These are phyloP conservation scores for Proisotoma minuta DNA, from an alignment of 2,888 invertebrate genomes.

Conservation along the genomic window DNA sequence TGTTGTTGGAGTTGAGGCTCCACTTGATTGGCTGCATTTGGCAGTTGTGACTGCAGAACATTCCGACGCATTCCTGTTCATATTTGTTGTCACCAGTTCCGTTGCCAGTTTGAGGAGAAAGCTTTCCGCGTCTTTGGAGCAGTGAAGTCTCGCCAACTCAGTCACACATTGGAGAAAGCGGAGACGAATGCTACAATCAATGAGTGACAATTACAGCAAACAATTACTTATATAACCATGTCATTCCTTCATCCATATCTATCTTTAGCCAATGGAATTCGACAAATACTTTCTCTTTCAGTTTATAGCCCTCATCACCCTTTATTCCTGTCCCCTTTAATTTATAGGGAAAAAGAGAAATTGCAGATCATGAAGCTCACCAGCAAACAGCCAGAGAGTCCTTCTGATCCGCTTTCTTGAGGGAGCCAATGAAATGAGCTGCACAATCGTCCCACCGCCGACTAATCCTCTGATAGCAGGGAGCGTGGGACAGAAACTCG, in stretches of 20 bases:
- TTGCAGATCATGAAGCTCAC: too few species aligned
- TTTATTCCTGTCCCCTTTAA: too few species aligned
- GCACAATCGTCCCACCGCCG: slow-evolving; percentile 41
- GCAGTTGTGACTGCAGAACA: slow-evolving; percentile 20
- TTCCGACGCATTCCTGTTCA: slow-evolving; percentile 26
- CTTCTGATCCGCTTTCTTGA: slow-evolving; percentile 23
- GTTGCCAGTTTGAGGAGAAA: slow-evolving; percentile 39
- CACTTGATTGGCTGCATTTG: slow-evolving; percentile 29
- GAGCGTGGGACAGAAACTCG: slow-evolving; percentile 35
- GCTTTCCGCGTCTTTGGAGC: slow-evolving; percentile 26
- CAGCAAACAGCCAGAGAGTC: slow-evolving; percentile 17
- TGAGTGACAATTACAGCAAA: neutral
- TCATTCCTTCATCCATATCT: neutral
- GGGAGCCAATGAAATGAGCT: slow-evolving; percentile 19
- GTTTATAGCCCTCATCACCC: too few species aligned
- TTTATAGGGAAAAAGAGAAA: too few species aligned
- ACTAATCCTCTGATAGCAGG: slow-evolving; percentile 37
- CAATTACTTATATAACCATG: neutral
- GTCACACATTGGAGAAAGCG: slow-evolving; percentile 35
- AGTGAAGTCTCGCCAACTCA: slow-evolving; percentile 28
- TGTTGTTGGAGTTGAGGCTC: slow-evolving; percentile 1
- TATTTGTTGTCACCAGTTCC: slow-evolving; percentile 27
- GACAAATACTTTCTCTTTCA: too few species aligned
- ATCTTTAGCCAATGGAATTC: neutral
- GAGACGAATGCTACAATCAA: slow-evolving; percentile 37